phyloP scores from a whole-genome alignment of 1,140 invertebrate species.

The Ostrea edulis region DNA sequence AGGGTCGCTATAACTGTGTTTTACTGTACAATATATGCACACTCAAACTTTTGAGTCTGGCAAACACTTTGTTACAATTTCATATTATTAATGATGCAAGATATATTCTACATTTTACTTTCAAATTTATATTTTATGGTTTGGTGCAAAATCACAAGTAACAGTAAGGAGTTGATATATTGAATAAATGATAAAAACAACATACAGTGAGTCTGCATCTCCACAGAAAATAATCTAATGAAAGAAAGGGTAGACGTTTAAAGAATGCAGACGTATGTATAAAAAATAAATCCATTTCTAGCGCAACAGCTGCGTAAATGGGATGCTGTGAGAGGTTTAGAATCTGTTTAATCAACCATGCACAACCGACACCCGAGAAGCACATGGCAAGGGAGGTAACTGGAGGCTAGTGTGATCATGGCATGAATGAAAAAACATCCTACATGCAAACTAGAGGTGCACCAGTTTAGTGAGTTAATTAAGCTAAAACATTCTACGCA shows the following conservation, averaged over 20 bases:
- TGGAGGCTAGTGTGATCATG: background rate
- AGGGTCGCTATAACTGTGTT: no score
- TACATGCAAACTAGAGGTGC: background rate
- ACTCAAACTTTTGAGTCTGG: no score
- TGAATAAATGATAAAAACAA: background rate
- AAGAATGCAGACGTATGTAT: background rate
- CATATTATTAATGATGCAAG: no score
- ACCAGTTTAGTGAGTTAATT: background rate
- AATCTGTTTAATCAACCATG: background rate
- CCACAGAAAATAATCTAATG: no score
- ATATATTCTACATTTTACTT: no score
- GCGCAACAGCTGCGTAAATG: background rate
- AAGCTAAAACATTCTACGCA: background rate
- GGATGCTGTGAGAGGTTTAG: no score
- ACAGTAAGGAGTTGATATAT: no score
- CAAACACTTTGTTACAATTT: background rate
- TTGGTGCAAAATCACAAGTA: no score
- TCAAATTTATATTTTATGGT: no score
- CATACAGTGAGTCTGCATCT: no score
- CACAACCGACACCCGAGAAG: background rate
- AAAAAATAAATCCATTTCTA: background rate
- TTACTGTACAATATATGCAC: background rate
- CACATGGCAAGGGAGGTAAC: background rate
- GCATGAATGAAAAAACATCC: no score
- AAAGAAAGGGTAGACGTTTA: no score